Evolutionary conservation across 2,888 invertebrate genomes (phyloP), one percentile per base, ranked within the genome.

Genomic region (Temnothorax rugatulus): DNA sequence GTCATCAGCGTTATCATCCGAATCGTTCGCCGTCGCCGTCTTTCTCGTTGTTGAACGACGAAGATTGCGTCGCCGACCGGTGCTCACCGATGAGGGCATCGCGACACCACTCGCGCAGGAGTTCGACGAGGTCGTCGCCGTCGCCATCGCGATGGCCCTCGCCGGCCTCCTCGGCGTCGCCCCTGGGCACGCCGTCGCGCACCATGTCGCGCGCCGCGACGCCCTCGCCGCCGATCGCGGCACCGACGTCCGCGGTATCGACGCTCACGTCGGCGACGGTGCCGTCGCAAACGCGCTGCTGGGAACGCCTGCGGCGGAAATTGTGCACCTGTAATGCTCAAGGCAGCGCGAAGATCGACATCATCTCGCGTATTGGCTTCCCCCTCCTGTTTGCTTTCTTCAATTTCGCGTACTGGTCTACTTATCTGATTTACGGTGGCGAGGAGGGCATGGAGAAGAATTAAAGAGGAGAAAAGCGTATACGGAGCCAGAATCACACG

Each of bases 401-500:
- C 96, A 99, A 99, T 95, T 96, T 98, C 95, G 98, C 98, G 95
- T 99, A 99, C 95, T 99, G 99, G 99, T 96, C 97, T 89, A 97
- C 97, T 89, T 98, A 98, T 95, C 96, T 98, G 91, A 97, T 97
- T 95, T 96, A 97, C 88, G 97, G 97, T 92, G 97, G 97, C 93
- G 97, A 93, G n/a, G 94, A 97, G 97, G 95, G 97, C 97, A 96
- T 98, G 98, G 95, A 98, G 97, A 82, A 98, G 97, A 29, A 29
- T 29, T 92, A 96, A 97, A 93, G 97, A 54, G 57, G 13, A 54
- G 21, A n/a, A 41, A 50, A 63, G 11, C 18, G 25, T 44, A 34
- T 29, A 52, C 4, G 44, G 63, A 82, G 44, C 21, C 15, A 44
- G 4, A 57, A 63, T 44, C 9, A 54, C 15, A 47, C 21, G n/a